Conservation (phyloP, 2,888 invertebrate species). For the Eurytoma adleriae region DNA sequence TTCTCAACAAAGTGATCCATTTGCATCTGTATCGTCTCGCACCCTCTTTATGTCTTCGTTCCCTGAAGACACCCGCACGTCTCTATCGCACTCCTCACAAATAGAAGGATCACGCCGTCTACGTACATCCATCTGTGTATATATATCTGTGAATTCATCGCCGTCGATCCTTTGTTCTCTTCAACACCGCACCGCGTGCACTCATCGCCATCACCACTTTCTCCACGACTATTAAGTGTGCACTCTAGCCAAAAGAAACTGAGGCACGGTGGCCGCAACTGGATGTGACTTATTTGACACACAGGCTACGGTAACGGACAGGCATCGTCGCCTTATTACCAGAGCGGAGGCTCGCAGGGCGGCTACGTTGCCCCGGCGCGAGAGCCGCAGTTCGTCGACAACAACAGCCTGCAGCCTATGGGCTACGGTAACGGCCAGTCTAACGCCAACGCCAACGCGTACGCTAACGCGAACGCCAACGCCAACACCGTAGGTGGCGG, state of each 20-base stretch:
- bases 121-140: constrained; percentile 1
- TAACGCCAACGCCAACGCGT: constrained; percentile 8
- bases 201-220: too few relatives aligned
- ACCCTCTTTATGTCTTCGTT: neutral
- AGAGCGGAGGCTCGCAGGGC: neutral
- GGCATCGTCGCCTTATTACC: neutral
- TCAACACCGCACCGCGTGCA: too few relatives aligned
- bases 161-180: constrained; percentile 5
- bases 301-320: constrained; percentile 33
- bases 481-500: constrained; percentile 32
- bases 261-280: neutral
- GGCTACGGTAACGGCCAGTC: constrained; percentile 30
- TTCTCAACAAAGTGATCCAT: too few relatives aligned
- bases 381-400: constrained; percentile 11
- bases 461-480: constrained; percentile 39
- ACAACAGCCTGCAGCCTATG: constrained; percentile 7
- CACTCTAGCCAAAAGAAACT: neutral
- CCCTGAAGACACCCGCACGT: constrained; percentile 10
- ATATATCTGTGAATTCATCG: constrained; percentile 9
- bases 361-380: neutral
- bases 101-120: neutral
- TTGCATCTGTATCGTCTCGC: too few relatives aligned
- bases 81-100: constrained; percentile 5
- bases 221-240: too few relatives aligned
- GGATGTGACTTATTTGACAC: constrained; percentile 1